Conservation (phyloP, 2,888 invertebrate genomes). For the Agrilus biguttatus region DNA sequence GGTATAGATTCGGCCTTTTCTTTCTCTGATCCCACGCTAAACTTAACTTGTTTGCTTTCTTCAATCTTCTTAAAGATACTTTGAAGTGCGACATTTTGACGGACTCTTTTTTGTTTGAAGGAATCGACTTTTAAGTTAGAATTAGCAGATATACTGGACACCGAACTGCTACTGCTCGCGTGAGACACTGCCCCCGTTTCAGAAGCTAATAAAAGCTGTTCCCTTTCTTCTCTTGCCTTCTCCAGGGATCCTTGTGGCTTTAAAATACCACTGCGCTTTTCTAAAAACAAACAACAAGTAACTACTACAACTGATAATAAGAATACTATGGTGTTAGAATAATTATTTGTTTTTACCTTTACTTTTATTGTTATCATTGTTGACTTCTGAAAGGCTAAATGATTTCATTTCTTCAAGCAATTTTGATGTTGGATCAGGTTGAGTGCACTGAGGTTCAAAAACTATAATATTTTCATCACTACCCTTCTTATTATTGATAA, state of each 20-base stretch:
- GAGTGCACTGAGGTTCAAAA: constrained; percentile 31
- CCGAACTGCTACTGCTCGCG: constrained; percentile 3
- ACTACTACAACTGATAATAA: neutral
- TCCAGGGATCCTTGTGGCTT: constrained; percentile 60
- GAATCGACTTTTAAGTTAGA: constrained; percentile 13
- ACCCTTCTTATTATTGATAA: constrained; percentile 12
- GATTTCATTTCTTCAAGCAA: constrained; percentile 41
- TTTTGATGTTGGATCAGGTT: constrained; percentile 34
- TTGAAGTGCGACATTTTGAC: constrained; percentile 71
- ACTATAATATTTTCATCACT: constrained; percentile 13
- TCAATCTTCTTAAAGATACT: constrained; percentile 59
- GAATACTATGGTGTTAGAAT: too few relatives aligned
- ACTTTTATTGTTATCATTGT: constrained; percentile 16
- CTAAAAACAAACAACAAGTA: constrained; percentile 9
- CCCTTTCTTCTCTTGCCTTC: constrained; percentile 47
- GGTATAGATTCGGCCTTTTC: too few relatives aligned
- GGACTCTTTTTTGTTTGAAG: constrained; percentile 31
- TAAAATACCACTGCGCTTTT: constrained; percentile 41
- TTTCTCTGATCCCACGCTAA: too few relatives aligned
- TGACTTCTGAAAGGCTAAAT: constrained; percentile 30
- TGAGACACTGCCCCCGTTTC: constrained; percentile 1
- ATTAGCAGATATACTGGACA: constrained; percentile 1
- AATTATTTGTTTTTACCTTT: constrained; percentile 16
- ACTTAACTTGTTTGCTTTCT: constrained; percentile 48
- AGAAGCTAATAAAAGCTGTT: constrained; percentile 23